Conservation (phyloP, 1,140 invertebrate species). For the Diorhabda carinulata region DNA sequence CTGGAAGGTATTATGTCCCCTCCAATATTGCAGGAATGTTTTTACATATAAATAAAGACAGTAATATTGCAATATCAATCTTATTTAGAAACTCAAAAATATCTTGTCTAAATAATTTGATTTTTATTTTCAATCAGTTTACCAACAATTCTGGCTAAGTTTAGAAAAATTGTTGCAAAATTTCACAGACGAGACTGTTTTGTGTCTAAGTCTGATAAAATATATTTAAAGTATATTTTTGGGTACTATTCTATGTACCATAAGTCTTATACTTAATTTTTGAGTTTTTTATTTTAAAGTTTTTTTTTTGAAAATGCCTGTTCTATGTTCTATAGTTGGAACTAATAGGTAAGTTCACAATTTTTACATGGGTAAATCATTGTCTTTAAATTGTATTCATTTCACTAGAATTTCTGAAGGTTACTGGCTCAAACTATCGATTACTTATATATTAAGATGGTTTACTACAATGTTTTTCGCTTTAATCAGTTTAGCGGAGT, state of each 20-base stretch:
- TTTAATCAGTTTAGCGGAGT: background rate
- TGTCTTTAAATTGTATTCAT: background rate
- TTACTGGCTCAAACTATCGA: background rate
- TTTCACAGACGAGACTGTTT: conserved; percentile 40
- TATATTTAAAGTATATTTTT: conserved; percentile 42
- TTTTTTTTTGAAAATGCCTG: conserved; percentile 40
- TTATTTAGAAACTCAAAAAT: background rate
- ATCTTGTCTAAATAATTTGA: background rate
- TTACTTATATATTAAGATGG: background rate
- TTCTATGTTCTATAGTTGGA: conserved; percentile 29
- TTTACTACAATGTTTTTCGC: background rate
- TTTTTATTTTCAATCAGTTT: background rate
- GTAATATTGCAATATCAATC: background rate
- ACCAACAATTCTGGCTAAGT: conserved; percentile 27
- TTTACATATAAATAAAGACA: background rate
- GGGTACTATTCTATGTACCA: conserved; percentile 46
- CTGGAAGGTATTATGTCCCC: background rate
- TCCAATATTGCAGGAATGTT: background rate
- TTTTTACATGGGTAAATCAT: background rate
- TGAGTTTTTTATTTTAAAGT: conserved; percentile 13
- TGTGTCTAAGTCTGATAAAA: conserved; percentile 39
- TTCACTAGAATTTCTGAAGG: background rate
- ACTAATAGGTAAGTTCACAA: background rate
- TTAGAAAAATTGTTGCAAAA: conserved; percentile 36
- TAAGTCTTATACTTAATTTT: conserved; percentile 45